Percentiles rank a stretch among this genome's conserved stretches.
Evolutionary conservation across 1,140 invertebrate genomes (phyloP).

Genomic region (Wiebesia pumilae): DNA sequence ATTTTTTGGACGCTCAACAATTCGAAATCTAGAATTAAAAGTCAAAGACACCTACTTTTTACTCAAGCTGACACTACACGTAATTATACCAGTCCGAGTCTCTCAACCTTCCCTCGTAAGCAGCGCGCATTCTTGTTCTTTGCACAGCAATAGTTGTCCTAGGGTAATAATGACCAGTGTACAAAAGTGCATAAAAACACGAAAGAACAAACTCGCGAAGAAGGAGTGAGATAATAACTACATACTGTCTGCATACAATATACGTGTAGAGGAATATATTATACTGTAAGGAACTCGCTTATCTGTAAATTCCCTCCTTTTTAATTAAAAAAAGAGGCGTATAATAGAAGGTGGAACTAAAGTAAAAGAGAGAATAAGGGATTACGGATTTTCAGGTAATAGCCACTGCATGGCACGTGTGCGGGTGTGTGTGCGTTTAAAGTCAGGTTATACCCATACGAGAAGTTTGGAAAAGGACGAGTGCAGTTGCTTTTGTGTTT

Average conservation of each 20-base stretch:
- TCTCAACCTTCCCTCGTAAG: neutral
- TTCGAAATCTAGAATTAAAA: too few species aligned
- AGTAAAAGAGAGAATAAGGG: neutral
- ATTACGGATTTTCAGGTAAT: conserved; percentile 37
- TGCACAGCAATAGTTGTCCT: neutral
- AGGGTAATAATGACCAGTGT: neutral
- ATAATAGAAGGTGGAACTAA: too few species aligned
- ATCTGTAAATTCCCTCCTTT: neutral
- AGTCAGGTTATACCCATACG: conserved; percentile 5
- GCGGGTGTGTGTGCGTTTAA: conserved; percentile 29
- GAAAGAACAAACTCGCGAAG: neutral
- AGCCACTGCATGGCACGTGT: conserved; percentile 30
- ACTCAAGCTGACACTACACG: neutral
- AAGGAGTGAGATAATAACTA: neutral
- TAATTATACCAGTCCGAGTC: neutral
- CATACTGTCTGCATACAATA: too few species aligned
- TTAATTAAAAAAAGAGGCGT: neutral
- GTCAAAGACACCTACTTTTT: conserved; percentile 12
- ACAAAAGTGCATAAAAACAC: neutral
- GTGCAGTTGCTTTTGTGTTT: neutral
- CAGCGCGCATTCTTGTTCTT: neutral
- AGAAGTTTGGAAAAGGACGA: conserved; percentile 6
- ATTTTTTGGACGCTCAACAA: too few species aligned
- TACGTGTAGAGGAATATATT: neutral
- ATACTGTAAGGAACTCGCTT: neutral